Base-by-base conservation (phyloP, 2,113 vertebrate species). In the Oenanthe oenanthe region DNA sequence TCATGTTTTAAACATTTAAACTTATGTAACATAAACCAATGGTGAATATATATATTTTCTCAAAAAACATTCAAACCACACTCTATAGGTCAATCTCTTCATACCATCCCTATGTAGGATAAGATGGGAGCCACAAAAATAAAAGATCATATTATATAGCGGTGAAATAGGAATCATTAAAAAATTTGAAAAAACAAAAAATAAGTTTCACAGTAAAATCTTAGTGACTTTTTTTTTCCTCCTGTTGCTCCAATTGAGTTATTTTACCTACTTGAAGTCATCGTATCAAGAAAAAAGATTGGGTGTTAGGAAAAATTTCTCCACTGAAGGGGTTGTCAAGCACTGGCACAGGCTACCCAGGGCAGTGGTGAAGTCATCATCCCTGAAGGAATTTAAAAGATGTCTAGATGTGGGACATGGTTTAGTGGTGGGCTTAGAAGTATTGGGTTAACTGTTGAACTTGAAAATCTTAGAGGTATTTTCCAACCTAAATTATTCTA, bases 151-250 rank as follows among this genome's bases (percentile, higher is more conserved):
- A 19, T 5, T 43, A 17, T 4, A 25, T 2, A 67, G 4, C 9
- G 15, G 2, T 31, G 10, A 85, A 88, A 57, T 20, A 75, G 9
- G 18, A 67, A 72, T 25, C 0, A 0, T 9, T 28, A 0, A 28
- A 80, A 34, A 32, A 26, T 1, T 15, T 7, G 6, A 10, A 28
- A 57, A 71, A 71, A 47, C 4, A 42, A 36, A 72, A 58, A 34
- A 17, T 11, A 21, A 36, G 67, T 75, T 74, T 74, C 24, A 31
- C 45, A 47, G 19, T 57, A 45, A 62, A 47, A 45, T 38, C 22
- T 62, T 20, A 24, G 13, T 8, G 32, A 34, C 2, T 22, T 20
- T 81, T 81, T 56, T 87, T 17, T 63, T 43, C 28, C 28, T 78
- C 17, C 22, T 68, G 25, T 29, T 65, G 15, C 45, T 68, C 19